A percentile compares a stretch with the other conserved stretches of the same genome.
These are phyloP conservation scores for Phycodurus eques DNA, from an alignment of 2,113 vertebrate species.

Conservation along the genomic window DNA sequence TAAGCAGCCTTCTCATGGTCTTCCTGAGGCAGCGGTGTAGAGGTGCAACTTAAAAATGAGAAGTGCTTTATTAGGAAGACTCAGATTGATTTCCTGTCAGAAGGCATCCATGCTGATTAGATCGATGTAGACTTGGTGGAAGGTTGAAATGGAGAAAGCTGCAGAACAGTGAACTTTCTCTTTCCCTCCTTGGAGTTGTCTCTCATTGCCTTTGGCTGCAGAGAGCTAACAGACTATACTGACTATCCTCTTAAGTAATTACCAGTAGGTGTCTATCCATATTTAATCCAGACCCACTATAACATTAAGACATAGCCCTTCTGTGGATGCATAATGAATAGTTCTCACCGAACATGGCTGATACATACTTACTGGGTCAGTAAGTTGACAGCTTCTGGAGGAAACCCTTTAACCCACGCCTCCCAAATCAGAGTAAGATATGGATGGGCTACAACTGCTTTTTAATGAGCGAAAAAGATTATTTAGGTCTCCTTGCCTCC, in stretches of 20 bases:
- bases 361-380: slow-evolving; percentile 38
- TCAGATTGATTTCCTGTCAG: slow-evolving; percentile 74
- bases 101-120: slow-evolving; percentile 48
- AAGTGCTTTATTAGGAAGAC: slow-evolving; percentile 73
- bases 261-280: slow-evolving; percentile 63
- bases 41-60: slow-evolving; percentile 48
- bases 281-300: slow-evolving; percentile 70
- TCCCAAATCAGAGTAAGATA: slow-evolving; percentile 42
- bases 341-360: slow-evolving; percentile 41
- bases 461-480: slow-evolving; percentile 71
- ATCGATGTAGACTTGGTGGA: slow-evolving; percentile 58
- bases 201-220: slow-evolving; percentile 25
- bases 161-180: slow-evolving; percentile 42
- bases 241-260: slow-evolving; percentile 62
- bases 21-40: slow-evolving; percentile 8
- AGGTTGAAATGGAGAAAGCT: slow-evolving; percentile 40
- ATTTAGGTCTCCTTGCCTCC: slow-evolving; percentile 53
- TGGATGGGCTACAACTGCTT: slow-evolving; percentile 64
- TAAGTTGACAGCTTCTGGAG: slow-evolving; percentile 38
- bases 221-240: slow-evolving; percentile 35
- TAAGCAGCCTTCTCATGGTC: slow-evolving; percentile 12
- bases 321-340: slow-evolving; percentile 52
- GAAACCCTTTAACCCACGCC: slow-evolving; percentile 57
- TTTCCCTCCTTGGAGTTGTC: slow-evolving; percentile 40
- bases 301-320: slow-evolving; percentile 51